Conservation (phyloP, 2,113 vertebrate species). For the Crypturellus undulatus region DNA sequence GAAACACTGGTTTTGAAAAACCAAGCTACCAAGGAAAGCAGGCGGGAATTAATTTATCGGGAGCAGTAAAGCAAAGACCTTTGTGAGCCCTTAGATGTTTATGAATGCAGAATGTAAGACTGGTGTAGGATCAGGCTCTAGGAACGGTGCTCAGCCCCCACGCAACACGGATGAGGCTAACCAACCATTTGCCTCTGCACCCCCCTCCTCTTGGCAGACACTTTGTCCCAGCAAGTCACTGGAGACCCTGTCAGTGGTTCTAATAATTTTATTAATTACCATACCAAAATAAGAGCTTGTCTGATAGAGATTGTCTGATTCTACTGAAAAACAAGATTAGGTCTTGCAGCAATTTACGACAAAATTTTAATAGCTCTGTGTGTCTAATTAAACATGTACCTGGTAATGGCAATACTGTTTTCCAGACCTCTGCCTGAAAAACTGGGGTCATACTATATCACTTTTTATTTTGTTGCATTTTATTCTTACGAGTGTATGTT, state of each 20-base stretch:
- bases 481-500: neutral
- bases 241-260: neutral
- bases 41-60: neutral
- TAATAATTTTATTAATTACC: neutral
- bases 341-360: neutral
- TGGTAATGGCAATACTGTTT: neutral
- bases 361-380: neutral
- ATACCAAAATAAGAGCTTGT: neutral
- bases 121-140: neutral
- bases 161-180: neutral
- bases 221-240: neutral
- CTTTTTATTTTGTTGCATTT: neutral
- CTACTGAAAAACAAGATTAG: neutral
- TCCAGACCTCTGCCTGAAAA: neutral
- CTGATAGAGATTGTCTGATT: neutral
- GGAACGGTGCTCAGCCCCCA: neutral
- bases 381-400: neutral
- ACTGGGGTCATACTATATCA: neutral
- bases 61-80: neutral
- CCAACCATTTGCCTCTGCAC: neutral
- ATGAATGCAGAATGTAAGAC: neutral
- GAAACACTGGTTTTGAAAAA: neutral
- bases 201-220: no score
- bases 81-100: neutral
- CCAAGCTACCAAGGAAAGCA: neutral